Evolutionary conservation across 2,797 vertebrate species (phyloP).

Genomic region (Manis pentadactyla): DNA sequence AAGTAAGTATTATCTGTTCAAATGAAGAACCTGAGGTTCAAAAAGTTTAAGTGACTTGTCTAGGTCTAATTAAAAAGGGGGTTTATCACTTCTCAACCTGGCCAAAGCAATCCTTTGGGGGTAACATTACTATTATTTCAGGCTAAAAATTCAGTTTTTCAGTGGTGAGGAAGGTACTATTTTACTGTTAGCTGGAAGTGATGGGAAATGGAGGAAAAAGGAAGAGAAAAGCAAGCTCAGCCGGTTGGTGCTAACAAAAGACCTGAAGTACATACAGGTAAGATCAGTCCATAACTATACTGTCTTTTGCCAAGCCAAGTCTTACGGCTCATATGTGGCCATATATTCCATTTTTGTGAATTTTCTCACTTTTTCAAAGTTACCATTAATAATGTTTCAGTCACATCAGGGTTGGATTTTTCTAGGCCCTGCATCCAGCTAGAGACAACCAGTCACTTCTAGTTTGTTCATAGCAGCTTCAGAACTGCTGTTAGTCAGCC

Average conservation of each 20-base stretch:
- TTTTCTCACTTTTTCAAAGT: background rate
- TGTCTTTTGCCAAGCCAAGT: background rate
- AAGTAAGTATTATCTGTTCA: background rate
- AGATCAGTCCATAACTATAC: background rate
- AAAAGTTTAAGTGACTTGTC: constrained; percentile 30
- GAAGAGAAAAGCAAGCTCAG: background rate
- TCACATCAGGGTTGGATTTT: background rate
- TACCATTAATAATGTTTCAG: background rate
- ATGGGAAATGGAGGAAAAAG: background rate
- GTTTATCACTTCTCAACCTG: background rate
- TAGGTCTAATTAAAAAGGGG: background rate
- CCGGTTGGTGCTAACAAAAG: background rate
- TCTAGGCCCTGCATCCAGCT: background rate
- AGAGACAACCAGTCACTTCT: background rate
- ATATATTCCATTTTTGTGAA: background rate
- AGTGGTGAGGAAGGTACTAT: background rate
- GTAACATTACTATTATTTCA: background rate
- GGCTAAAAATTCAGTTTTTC: background rate
- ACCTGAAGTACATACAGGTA: background rate
- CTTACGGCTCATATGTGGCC: background rate
- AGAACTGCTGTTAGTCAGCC: background rate
- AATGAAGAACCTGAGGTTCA: background rate
- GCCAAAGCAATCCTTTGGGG: background rate
- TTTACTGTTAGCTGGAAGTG: background rate
- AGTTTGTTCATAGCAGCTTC: background rate